Conservation (phyloP, 2,888 invertebrate species). For the Euclidia mi region DNA sequence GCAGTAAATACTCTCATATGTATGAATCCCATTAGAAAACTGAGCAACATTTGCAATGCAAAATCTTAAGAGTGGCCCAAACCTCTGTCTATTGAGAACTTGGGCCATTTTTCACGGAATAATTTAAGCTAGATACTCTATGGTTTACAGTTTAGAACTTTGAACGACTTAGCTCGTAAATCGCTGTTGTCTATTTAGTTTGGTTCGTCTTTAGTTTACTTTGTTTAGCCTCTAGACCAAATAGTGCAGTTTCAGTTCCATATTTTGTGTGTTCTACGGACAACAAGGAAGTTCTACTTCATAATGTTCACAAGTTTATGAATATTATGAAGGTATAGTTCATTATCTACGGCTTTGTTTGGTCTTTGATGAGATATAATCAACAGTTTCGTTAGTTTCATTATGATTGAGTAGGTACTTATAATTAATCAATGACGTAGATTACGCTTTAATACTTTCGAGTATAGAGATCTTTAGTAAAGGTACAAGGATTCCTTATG, state of each 20-base stretch:
- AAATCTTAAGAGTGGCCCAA: constrained; percentile 5
- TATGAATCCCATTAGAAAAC: constrained; percentile 7
- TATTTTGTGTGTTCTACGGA: too few species aligned
- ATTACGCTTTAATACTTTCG: too few species aligned
- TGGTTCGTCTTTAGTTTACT: constrained; percentile 4
- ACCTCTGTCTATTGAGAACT: constrained; percentile 9
- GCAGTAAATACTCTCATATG: constrained; percentile 8
- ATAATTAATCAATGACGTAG: too few species aligned
- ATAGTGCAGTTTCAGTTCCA: constrained; percentile 6
- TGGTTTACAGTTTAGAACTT: constrained; percentile 13
- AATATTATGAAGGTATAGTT: too few species aligned
- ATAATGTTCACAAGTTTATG: too few species aligned
- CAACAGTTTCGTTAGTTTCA: too few species aligned
- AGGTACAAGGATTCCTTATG: too few species aligned
- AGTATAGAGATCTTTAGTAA: too few species aligned
- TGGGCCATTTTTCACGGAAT: constrained; percentile 13
- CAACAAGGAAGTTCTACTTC: too few species aligned
- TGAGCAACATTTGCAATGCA: constrained; percentile 12
- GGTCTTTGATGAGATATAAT: too few species aligned
- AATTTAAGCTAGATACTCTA: constrained; percentile 8
- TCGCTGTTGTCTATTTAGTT: constrained; percentile 14
- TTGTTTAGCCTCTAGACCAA: neutral
- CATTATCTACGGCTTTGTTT: too few species aligned
- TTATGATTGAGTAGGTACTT: too few species aligned
- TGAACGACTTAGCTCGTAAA: constrained; percentile 5